phyloP scores from a whole-genome alignment of 2,888 invertebrate species.

The Caenorhabditis sp. region DNA sequence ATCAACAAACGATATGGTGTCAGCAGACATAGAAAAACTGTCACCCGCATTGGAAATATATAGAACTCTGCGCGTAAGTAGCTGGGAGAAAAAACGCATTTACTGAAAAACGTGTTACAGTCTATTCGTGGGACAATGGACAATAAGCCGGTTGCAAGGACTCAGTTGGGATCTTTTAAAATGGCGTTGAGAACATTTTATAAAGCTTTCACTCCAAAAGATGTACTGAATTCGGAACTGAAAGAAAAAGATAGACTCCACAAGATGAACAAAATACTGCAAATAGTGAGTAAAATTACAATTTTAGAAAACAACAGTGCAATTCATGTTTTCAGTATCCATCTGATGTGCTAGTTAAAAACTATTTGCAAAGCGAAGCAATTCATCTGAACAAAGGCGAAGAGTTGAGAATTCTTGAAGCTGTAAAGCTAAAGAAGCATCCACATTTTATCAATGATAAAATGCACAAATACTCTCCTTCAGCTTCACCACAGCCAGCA shows the following conservation, averaged over 20 bases:
- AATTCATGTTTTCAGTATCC: background rate
- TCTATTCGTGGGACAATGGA: conserved; percentile 1
- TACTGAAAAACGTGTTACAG: background rate
- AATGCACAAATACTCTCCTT: too few relatives aligned
- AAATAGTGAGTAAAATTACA: background rate
- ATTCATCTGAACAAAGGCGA: background rate
- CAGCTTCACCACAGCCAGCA: too few relatives aligned
- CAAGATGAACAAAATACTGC: background rate
- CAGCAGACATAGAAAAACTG: background rate
- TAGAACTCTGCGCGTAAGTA: background rate
- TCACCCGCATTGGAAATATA: background rate
- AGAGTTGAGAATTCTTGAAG: background rate
- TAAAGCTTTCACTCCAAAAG: background rate
- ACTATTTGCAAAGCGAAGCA: background rate
- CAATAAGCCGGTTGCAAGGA: background rate
- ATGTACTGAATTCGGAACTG: background rate
- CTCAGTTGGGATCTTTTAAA: conserved; percentile 12
- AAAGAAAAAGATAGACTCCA: background rate
- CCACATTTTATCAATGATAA: background rate
- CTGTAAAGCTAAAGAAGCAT: background rate
- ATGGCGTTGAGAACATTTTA: conserved; percentile 8
- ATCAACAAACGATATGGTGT: background rate
- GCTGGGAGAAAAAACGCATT: background rate
- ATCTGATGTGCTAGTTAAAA: background rate
- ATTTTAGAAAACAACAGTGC: background rate